Evolutionary conservation across 1,140 invertebrate genomes (phyloP).

Genomic region (Archivesica marissinica): DNA sequence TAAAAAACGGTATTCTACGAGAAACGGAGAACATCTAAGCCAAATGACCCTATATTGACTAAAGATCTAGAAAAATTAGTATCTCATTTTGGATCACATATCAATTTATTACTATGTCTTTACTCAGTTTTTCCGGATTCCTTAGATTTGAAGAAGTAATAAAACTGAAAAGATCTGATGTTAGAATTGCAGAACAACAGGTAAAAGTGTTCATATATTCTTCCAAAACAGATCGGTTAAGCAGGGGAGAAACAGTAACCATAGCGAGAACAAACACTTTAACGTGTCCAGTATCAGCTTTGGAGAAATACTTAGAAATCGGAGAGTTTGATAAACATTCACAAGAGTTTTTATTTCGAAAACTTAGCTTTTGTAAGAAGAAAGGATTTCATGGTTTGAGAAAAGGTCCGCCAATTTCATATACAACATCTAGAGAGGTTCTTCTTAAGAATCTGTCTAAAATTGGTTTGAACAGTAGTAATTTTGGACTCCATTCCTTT

Average conservation of each 20-base stretch:
- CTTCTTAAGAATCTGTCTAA: too few relatives aligned
- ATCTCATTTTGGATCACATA: neutral
- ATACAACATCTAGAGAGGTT: neutral
- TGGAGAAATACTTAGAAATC: neutral
- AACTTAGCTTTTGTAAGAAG: neutral
- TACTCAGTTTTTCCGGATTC: neutral
- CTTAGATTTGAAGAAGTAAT: constrained; percentile 21
- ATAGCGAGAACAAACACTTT: neutral
- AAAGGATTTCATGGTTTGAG: neutral
- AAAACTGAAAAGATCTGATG: neutral
- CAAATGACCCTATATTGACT: neutral
- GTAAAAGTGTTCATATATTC: neutral
- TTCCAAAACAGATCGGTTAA: neutral
- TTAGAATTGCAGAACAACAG: neutral
- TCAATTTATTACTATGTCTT: constrained; percentile 9
- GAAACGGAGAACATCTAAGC: neutral
- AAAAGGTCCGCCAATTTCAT: neutral
- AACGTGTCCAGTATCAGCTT: neutral
- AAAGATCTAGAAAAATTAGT: constrained; percentile 11
- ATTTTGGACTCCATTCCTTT: neutral
- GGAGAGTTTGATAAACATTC: neutral
- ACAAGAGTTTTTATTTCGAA: neutral
- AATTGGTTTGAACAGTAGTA: neutral
- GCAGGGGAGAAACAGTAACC: neutral
- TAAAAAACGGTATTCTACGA: neutral